phyloP scores from a whole-genome alignment of 1,140 invertebrate genomes.

The Venustaconcha ellipsiformis region DNA sequence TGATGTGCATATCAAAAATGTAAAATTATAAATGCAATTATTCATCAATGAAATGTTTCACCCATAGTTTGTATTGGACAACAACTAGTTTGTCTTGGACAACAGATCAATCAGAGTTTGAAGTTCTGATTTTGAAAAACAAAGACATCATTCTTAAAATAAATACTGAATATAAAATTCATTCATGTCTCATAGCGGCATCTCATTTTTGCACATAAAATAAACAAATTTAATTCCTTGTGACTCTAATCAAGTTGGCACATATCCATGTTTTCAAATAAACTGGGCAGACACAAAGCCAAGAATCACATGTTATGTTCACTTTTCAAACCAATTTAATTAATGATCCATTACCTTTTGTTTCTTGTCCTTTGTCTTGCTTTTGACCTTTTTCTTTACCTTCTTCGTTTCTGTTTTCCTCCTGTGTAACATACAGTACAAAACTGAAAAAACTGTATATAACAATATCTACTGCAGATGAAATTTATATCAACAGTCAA shows the following conservation, averaged over 20 bases:
- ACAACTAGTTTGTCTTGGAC: too few relatives aligned
- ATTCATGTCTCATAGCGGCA: too few relatives aligned
- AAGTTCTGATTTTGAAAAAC: too few relatives aligned
- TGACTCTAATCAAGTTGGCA: neutral
- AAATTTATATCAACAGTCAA: neutral
- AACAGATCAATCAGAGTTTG: too few relatives aligned
- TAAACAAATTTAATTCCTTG: neutral
- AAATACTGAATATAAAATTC: too few relatives aligned
- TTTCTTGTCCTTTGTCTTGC: conserved; percentile 63
- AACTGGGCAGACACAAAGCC: conserved; percentile 6
- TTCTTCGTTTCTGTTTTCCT: conserved; percentile 66
- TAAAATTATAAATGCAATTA: too few relatives aligned
- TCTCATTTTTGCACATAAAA: too few relatives aligned
- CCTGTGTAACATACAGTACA: conserved; percentile 43
- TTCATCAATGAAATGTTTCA: too few relatives aligned
- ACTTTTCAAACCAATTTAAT: neutral
- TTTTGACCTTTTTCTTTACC: conserved; percentile 62
- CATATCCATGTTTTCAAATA: neutral
- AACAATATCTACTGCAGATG: neutral
- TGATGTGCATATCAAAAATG: too few relatives aligned
- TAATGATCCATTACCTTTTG: conserved; percentile 49
- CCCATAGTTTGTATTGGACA: too few relatives aligned
- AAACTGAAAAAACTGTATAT: neutral
- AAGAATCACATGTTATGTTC: neutral
- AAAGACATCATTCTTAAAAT: too few relatives aligned